Evolutionary conservation across 2,113 vertebrate species (phyloP).

Genomic region (Sitta europaea): DNA sequence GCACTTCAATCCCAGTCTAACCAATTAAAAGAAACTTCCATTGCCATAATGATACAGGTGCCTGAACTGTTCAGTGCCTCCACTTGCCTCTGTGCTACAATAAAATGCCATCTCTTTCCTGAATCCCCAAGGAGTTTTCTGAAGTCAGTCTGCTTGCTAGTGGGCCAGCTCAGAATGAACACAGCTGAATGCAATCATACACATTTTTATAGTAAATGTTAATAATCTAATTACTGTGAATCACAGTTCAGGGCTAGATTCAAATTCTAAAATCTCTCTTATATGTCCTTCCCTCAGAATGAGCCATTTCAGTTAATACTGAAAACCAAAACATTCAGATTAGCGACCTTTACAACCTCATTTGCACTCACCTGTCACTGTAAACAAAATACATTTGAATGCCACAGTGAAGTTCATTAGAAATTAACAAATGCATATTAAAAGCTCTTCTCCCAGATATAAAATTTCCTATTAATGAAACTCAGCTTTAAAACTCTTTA

Average conservation of each 20-base stretch:
- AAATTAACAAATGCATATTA: background rate
- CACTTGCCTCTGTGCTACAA: background rate
- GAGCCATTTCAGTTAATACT: background rate
- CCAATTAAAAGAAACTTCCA: background rate
- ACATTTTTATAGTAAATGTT: background rate
- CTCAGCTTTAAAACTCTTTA: background rate
- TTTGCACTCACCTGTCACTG: background rate
- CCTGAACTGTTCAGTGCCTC: background rate
- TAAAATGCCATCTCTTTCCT: background rate
- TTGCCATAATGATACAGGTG: background rate
- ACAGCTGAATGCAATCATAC: background rate
- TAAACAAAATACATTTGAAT: background rate
- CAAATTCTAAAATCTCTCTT: background rate
- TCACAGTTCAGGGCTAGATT: background rate
- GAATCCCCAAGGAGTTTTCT: background rate
- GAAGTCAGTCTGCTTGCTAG: background rate
- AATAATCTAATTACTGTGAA: slow-evolving; percentile 4
- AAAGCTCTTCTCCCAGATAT: background rate
- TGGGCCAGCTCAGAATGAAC: background rate
- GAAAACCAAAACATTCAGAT: background rate
- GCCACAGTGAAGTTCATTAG: background rate
- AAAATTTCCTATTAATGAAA: background rate
- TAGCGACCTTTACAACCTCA: background rate
- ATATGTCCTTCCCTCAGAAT: background rate
- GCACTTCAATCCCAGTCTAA: background rate